Conservation (phyloP, 2,113 vertebrate genomes). For the Odontesthes bonariensis region DNA sequence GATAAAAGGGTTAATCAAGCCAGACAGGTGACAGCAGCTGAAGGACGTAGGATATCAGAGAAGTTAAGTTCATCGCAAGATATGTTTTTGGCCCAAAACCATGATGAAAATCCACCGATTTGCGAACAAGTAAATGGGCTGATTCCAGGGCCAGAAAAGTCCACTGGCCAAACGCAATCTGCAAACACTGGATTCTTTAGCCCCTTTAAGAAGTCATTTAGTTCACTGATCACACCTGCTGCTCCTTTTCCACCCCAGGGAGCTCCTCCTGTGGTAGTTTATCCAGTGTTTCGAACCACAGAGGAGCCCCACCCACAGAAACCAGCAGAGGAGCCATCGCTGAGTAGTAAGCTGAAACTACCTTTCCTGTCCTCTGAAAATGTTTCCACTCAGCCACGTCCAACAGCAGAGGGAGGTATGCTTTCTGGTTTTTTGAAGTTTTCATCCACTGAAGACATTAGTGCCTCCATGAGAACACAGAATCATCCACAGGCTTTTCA, state of each 20-base stretch:
- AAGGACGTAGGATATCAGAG: conserved; percentile 10
- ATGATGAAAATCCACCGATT: conserved; percentile 28
- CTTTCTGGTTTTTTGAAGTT: conserved; percentile 79
- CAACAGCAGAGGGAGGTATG: conserved; percentile 66
- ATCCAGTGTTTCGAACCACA: conserved; percentile 79
- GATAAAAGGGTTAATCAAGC: conserved; percentile 7
- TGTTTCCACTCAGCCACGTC: conserved; percentile 54
- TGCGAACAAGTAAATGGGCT: conserved; percentile 30
- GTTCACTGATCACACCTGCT: conserved; percentile 85
- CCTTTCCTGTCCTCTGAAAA: conserved; percentile 82
- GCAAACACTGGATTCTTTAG: conserved; percentile 83
- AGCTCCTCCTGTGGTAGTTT: conserved; percentile 71
- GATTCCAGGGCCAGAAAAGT: conserved; percentile 17
- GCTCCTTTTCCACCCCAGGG: conserved; percentile 66
- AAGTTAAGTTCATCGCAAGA: conserved; percentile 43
- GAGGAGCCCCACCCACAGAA: conserved; percentile 72
- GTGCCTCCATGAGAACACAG: conserved; percentile 45
- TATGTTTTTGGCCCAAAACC: conserved; percentile 34
- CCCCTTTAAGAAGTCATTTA: conserved; percentile 90
- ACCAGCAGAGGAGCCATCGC: conserved; percentile 70
- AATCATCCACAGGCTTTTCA: conserved; percentile 42
- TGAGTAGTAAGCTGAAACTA: conserved; percentile 78
- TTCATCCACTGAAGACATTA: conserved; percentile 74
- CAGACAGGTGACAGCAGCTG: neutral
- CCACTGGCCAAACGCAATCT: conserved; percentile 34